A percentile compares a stretch with the other conserved stretches of the same genome.
Evolutionary conservation across 2,797 vertebrate species (phyloP).

Genomic region (Parotocinclus haroldoi): DNA sequence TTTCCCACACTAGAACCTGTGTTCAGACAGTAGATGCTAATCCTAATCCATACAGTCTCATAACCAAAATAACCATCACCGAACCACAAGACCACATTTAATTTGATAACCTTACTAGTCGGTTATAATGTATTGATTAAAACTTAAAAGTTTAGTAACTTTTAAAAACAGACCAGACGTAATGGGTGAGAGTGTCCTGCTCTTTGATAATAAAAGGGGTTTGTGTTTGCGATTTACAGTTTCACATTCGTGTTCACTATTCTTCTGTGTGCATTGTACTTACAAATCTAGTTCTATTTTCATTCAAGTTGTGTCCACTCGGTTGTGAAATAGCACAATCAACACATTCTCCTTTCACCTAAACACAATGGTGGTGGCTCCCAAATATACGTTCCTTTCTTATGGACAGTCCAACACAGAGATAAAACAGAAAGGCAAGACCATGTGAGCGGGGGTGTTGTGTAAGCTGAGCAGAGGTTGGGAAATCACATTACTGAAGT

Average conservation of each 20-base stretch:
- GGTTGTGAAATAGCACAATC: neutral
- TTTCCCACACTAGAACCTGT: conserved; percentile 4
- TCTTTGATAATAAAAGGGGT: too few relatives aligned
- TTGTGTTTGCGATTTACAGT: too few relatives aligned
- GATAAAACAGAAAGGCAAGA: conserved; percentile 42
- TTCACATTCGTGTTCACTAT: neutral
- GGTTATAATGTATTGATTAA: neutral
- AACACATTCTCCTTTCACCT: conserved; percentile 8
- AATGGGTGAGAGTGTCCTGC: too few relatives aligned
- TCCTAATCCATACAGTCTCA: neutral
- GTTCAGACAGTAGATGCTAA: neutral
- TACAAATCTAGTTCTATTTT: conserved; percentile 12
- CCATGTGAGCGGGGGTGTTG: conserved; percentile 45
- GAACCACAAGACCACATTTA: conserved; percentile 2
- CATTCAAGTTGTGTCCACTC: conserved; percentile 11
- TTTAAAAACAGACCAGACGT: too few relatives aligned
- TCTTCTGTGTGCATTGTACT: neutral
- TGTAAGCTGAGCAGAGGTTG: conserved; percentile 53
- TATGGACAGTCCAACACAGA: conserved; percentile 5
- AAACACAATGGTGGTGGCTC: conserved; percentile 33
- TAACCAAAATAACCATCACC: conserved; percentile 13
- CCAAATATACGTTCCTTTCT: neutral
- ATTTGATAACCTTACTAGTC: neutral
- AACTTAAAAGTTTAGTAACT: too few relatives aligned
- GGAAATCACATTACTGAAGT: conserved; percentile 67